These are phyloP conservation scores for Cephalopterus ornatus DNA, from an alignment of 2,113 vertebrate species.

Conservation along the genomic window DNA sequence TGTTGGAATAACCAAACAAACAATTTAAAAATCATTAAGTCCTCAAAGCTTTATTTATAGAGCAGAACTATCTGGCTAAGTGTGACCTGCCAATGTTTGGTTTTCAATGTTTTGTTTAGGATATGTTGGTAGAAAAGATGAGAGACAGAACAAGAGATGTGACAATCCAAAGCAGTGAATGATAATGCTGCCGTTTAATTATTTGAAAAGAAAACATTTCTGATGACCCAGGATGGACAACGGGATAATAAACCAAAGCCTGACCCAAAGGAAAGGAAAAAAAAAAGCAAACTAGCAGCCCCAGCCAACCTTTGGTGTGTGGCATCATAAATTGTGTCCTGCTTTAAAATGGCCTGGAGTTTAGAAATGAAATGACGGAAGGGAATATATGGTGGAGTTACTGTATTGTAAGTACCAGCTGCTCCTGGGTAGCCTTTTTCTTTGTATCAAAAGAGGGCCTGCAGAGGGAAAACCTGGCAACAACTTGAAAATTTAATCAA, in stretches of 20 bases:
- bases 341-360: background rate
- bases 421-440: background rate
- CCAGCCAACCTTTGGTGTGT: background rate
- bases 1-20: background rate
- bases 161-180: background rate
- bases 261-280: background rate
- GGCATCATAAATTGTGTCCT: background rate
- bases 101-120: background rate
- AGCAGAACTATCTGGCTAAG: background rate
- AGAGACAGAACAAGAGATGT: background rate
- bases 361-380: background rate
- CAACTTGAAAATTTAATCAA: background rate
- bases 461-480: background rate
- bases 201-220: background rate
- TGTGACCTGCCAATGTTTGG: background rate
- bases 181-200: background rate
- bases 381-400: background rate
- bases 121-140: background rate
- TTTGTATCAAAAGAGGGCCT: accelerated
- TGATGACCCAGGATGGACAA: background rate
- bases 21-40: background rate
- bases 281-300: background rate
- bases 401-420: too few species aligned
- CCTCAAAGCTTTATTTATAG: background rate
- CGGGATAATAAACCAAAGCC: background rate